Evolutionary conservation across 2,888 invertebrate genomes (phyloP).

Genomic region (Theretra japonica): DNA sequence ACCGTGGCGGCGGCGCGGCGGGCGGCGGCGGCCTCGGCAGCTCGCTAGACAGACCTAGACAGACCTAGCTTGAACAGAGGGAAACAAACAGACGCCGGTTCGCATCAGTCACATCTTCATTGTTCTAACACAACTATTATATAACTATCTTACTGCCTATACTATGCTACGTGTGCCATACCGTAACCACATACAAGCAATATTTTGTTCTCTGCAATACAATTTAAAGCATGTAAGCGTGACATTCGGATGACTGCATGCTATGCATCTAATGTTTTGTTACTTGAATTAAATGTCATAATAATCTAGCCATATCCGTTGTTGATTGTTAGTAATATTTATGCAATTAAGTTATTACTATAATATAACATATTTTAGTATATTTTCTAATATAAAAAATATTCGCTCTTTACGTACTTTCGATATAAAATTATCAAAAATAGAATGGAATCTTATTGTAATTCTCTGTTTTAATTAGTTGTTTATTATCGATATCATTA

Average conservation of each 20-base stretch:
- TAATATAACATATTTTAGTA: neutral
- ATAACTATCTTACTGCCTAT: constrained; percentile 35
- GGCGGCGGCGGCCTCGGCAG: constrained; percentile 70
- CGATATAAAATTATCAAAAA: too few species aligned
- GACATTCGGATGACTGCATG: constrained; percentile 9
- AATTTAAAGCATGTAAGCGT: constrained; percentile 16
- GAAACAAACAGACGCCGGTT: constrained; percentile 81
- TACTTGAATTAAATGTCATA: too few species aligned
- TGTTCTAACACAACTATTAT: constrained; percentile 52
- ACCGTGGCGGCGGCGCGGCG: constrained; percentile 76
- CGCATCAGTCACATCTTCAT: constrained; percentile 83
- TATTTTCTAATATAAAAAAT: neutral
- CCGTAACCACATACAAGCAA: constrained; percentile 24
- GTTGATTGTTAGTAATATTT: neutral
- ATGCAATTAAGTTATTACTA: neutral
- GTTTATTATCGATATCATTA: too few species aligned
- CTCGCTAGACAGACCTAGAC: constrained; percentile 85
- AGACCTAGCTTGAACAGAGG: constrained; percentile 85
- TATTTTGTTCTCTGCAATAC: neutral
- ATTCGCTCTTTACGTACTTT: neutral
- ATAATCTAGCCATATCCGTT: neutral
- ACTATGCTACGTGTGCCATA: neutral
- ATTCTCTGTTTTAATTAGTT: too few species aligned
- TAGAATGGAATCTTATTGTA: too few species aligned
- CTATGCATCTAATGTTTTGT: neutral